Evolutionary conservation across 2,113 vertebrate genomes (phyloP).

Genomic region (Paramormyrops kingsleyae): DNA sequence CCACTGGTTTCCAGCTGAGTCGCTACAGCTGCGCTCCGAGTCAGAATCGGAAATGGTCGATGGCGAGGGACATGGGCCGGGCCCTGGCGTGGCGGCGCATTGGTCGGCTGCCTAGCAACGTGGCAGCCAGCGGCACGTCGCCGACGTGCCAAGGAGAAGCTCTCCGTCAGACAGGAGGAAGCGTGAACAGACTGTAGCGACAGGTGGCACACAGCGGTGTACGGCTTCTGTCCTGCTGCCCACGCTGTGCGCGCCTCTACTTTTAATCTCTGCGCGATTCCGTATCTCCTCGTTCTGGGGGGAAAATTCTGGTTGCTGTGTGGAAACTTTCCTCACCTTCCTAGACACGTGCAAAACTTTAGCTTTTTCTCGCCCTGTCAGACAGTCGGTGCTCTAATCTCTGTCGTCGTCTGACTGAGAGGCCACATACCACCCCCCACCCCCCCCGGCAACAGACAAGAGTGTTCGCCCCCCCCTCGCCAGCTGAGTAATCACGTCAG

Average conservation of each 20-base stretch:
- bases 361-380: not conserved
- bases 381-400: not conserved
- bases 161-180: conserved; percentile 32
- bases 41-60: not conserved
- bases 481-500: not conserved
- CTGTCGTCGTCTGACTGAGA: not conserved
- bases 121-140: not conserved
- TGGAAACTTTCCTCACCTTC: not conserved
- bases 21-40: not conserved
- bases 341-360: not conserved
- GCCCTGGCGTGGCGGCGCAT: not conserved
- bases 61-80: not conserved
- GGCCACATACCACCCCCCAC: not conserved
- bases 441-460: not conserved
- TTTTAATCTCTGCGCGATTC: conserved; percentile 25
- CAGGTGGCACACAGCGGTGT: conserved; percentile 52
- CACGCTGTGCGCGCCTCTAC: conserved; percentile 26
- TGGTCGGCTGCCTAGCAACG: not conserved
- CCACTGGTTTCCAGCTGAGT: not conserved
- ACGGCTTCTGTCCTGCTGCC: conserved; percentile 32
- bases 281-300: not conserved
- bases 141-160: conserved; percentile 1
- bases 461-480: not conserved
- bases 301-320: not conserved
- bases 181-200: conserved; percentile 50